These are phyloP conservation scores for Sterrhoptilus dennistouni DNA, from an alignment of 2,113 vertebrate genomes.

Conservation along the genomic window DNA sequence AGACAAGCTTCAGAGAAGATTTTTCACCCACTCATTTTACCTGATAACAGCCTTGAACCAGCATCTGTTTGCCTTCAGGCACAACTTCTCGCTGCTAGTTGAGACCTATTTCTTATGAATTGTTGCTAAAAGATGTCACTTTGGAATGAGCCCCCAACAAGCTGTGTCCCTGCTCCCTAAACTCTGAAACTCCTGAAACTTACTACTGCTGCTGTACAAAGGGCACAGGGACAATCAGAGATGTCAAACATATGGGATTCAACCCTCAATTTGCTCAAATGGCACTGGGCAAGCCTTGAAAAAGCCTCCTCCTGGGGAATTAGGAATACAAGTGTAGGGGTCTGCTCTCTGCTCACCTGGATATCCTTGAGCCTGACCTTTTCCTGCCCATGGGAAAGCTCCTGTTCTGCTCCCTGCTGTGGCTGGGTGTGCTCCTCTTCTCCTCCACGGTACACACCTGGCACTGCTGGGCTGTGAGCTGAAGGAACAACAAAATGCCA, in stretches of 20 bases:
- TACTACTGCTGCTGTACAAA: accelerated
- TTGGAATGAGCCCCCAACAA: neutral
- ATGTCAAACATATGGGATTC: accelerated
- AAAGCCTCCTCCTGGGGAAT: neutral
- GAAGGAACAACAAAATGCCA: neutral
- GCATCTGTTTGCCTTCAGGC: conserved; percentile 65
- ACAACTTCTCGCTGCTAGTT: conserved; percentile 8
- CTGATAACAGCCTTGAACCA: conserved; percentile 40
- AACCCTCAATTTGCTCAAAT: neutral
- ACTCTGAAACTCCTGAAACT: neutral
- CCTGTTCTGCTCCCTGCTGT: neutral
- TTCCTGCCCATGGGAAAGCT: neutral
- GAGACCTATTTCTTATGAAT: conserved; percentile 55
- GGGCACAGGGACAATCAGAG: neutral
- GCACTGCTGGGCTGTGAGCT: neutral
- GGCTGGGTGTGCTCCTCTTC: neutral
- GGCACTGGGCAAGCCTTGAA: neutral
- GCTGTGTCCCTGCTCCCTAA: neutral
- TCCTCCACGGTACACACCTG: accelerated
- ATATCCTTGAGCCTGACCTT: neutral
- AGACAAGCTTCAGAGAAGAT: conserved; percentile 19
- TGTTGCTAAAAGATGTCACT: conserved; percentile 51
- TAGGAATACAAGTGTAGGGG: neutral
- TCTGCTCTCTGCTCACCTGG: accelerated
- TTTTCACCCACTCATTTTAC: conserved; percentile 23